Evolutionary conservation across 1,140 invertebrate species (phyloP).

Genomic region (Drosophila simulans): DNA sequence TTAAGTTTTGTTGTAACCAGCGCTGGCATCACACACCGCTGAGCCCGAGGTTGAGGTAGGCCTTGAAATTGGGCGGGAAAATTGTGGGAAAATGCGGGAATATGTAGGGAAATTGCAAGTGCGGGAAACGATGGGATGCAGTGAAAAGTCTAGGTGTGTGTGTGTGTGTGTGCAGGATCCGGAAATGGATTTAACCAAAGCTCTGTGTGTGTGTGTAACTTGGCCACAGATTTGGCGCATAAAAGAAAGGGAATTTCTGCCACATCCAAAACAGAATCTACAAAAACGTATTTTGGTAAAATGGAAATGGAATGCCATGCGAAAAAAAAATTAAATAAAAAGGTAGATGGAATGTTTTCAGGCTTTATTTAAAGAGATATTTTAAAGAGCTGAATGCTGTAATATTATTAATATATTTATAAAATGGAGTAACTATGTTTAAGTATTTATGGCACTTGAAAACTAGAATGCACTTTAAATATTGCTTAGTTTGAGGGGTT

Average conservation of each 20-base stretch:
- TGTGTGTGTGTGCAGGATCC: conserved; percentile 48
- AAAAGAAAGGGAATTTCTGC: conserved; percentile 34
- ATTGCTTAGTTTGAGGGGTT: no score
- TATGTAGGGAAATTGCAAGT: not conserved
- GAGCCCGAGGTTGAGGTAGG: conserved; percentile 21
- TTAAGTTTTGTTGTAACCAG: conserved; percentile 76
- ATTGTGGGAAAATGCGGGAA: not conserved
- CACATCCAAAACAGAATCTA: conserved; percentile 32
- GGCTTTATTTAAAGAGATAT: conserved; percentile 3
- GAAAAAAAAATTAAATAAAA: conserved; percentile 1
- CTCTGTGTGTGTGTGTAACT: conserved; percentile 30
- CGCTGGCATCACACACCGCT: conserved; percentile 30
- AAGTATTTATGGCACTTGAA: no score
- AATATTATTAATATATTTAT: no score
- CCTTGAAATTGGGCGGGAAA: not conserved
- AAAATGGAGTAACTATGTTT: not conserved
- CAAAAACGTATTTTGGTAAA: conserved; percentile 20
- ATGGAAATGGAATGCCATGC: conserved; percentile 48
- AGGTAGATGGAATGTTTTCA: conserved; percentile 1
- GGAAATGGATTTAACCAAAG: conserved; percentile 73
- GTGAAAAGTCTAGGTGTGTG: not conserved
- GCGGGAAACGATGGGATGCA: conserved; percentile 1
- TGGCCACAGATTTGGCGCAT: conserved; percentile 66
- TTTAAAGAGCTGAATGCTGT: not conserved
- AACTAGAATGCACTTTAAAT: no score